Evolutionary conservation across 2,797 vertebrate species (phyloP), one percentile per base, ranked within the genome.

Genomic region (Chelidonichthys spinosus): DNA sequence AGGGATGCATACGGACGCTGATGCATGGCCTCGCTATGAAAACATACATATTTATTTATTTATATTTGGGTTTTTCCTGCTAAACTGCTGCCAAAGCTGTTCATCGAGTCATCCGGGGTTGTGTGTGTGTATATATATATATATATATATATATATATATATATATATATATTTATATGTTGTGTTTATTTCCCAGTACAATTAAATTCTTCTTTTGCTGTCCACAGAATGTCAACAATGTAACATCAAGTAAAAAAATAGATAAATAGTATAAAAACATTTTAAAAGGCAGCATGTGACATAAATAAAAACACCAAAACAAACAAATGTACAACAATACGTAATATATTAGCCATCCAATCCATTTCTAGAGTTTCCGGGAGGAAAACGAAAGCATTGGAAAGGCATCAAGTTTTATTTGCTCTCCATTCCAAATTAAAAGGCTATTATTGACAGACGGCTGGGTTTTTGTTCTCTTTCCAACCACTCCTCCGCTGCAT

Each of bases 371-470:
- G 88, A 88, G 89, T 83, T 75, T 84, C 25, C 25, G 25, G 88
- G 62, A 71, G 82, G 84, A 86, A 86, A 89, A 89, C 61, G 79
- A 82, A 85, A 81, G 85, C 88, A 81, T 90, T 87, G 25, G 25
- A 89, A 15, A 71, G 74, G 72, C 83, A 69, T 75, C 82, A 72
- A 10, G 79, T 89, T 90, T 90, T 74, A 90, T 90, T 82, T 82
- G 86, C 85, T 79, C 84, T 87, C 82, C 69, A 86, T 89, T 88
- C 25, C 87, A 86, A 77, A 92, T 89, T 91, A 78, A 92, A 91
- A 92, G 82, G 78, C 89, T 89, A 89, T 89, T 89, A 89, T 89
- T 89, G 89, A 92, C 88, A 68, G 84, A 75, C 76, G 63, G 84
- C 79, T 90, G 90, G 89, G 86, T 90, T 90, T 25, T 88, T 86